Percentiles rank a stretch among this genome's conserved stretches.
Evolutionary conservation across 2,888 invertebrate species (phyloP).

Genomic region (Lamellibrachia columna): DNA sequence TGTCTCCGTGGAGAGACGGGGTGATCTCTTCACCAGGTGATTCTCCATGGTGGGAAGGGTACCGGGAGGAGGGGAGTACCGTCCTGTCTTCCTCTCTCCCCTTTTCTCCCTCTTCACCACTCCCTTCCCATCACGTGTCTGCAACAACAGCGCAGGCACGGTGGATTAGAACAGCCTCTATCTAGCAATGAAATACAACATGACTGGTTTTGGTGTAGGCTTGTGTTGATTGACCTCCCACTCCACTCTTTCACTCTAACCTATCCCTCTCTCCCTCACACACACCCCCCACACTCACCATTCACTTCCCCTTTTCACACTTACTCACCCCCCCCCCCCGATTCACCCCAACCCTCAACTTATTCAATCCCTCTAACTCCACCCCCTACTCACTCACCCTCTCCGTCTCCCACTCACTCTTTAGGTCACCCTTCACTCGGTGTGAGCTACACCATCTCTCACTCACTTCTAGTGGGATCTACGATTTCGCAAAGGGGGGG

Average conservation of each 20-base stretch:
- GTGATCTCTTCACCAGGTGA: conserved; percentile 14
- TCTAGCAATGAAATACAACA: background rate
- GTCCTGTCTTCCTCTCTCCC: background rate
- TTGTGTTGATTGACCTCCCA: background rate
- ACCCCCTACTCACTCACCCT: too few relatives aligned
- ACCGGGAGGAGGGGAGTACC: conserved; percentile 37
- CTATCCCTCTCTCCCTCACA: background rate
- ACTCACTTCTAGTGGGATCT: too few relatives aligned
- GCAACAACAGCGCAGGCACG: background rate
- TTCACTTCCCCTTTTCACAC: background rate
- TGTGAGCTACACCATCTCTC: too few relatives aligned
- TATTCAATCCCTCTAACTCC: too few relatives aligned
- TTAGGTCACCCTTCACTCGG: too few relatives aligned
- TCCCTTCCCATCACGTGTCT: background rate
- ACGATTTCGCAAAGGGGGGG: too few relatives aligned
- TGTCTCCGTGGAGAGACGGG: conserved; percentile 22
- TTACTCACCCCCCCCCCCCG: background rate
- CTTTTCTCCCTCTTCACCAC: background rate
- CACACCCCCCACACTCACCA: background rate
- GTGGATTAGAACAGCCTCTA: background rate
- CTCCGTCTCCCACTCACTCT: too few relatives aligned
- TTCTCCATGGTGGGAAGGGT: conserved; percentile 24
- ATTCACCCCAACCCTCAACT: too few relatives aligned
- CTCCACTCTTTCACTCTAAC: background rate
- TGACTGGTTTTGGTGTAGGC: background rate